A percentile compares a stretch with the other conserved stretches of the same genome.
Evolutionary conservation across 2,113 vertebrate species (phyloP).

Genomic region (Scytalopus superciliaris): DNA sequence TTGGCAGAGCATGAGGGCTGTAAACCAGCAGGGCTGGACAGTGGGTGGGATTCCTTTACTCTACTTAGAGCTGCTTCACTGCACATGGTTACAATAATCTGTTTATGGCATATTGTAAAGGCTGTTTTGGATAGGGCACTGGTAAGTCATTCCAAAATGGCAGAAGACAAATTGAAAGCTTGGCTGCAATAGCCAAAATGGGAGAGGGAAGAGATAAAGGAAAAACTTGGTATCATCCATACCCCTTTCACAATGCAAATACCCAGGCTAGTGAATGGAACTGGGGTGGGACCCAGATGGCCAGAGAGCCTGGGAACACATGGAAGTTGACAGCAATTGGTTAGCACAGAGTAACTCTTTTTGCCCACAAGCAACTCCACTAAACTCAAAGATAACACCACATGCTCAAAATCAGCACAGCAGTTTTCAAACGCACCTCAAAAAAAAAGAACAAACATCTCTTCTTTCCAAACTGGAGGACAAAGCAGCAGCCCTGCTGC

Average conservation of each 20-base stretch:
- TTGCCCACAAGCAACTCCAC: background rate
- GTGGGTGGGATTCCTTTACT: background rate
- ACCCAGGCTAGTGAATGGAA: background rate
- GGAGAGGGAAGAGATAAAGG: background rate
- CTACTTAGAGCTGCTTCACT: background rate
- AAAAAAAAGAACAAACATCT: background rate
- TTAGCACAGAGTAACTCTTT: background rate
- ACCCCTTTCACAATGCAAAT: background rate
- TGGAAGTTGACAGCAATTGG: background rate
- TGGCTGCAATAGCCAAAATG: background rate
- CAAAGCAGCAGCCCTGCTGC: background rate
- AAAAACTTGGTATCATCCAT: rapidly evolving
- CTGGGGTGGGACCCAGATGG: background rate
- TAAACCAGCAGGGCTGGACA: background rate
- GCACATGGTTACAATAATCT: background rate
- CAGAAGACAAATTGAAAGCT: background rate
- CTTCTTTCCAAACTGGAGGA: background rate
- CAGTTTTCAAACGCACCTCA: background rate
- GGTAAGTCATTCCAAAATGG: background rate
- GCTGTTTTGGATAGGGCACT: background rate
- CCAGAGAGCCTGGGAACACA: background rate
- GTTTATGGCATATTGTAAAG: background rate
- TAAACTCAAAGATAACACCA: background rate
- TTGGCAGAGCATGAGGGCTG: background rate
- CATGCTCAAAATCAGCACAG: background rate